phyloP scores from a whole-genome alignment of 2,797 vertebrate genomes.

The Pipistrellus pipistrellus region DNA sequence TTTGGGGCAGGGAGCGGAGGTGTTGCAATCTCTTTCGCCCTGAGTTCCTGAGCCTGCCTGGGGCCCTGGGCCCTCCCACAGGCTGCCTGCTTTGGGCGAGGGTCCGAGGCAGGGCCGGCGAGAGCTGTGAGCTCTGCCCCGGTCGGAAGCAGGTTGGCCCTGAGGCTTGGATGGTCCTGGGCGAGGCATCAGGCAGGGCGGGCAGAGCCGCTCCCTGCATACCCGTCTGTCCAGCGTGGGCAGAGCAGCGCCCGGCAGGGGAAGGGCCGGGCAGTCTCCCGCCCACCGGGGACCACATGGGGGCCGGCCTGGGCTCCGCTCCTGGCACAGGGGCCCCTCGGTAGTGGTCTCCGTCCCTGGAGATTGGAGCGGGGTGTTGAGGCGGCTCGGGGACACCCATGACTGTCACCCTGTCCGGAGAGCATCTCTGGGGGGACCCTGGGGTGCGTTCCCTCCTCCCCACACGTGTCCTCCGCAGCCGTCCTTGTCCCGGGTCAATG shows the following conservation, averaged over 20 bases:
- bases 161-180: neutral
- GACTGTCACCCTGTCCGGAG: neutral
- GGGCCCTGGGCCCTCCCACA: rapidly evolving
- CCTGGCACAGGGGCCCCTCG: neutral
- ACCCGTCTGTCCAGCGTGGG: neutral
- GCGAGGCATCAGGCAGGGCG: too few species aligned
- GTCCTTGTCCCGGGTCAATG: rapidly evolving
- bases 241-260: neutral
- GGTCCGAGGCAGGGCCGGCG: rapidly evolving
- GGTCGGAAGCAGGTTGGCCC: neutral
- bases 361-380: neutral
- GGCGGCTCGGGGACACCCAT: neutral
- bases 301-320: neutral
- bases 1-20: neutral
- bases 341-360: neutral
- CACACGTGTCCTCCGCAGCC: neutral
- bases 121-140: neutral
- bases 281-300: neutral
- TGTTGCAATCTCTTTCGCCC: neutral
- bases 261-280: neutral
- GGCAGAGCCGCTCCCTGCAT: neutral
- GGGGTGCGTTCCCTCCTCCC: rapidly evolving
- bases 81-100: neutral
- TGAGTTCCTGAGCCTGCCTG: too few species aligned
- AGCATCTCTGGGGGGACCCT: neutral